Evolutionary conservation across 2,888 invertebrate genomes (phyloP).

Genomic region (Diplazon laetatorius): DNA sequence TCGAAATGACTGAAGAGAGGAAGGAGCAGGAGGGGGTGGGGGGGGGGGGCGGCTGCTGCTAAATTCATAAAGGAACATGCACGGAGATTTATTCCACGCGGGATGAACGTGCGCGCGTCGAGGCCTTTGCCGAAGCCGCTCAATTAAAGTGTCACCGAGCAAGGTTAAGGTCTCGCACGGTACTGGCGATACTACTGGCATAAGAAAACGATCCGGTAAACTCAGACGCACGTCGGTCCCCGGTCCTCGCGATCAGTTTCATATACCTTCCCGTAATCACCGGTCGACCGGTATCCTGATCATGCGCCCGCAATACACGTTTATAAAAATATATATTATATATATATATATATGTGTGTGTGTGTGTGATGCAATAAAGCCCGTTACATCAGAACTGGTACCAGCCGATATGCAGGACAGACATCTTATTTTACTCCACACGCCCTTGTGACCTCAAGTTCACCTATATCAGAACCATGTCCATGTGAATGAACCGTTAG

Average conservation of each 20-base stretch:
- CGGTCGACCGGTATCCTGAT: slow-evolving; percentile 39
- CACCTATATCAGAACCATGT: no score
- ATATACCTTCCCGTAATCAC: slow-evolving; percentile 52
- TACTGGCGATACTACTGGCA: slow-evolving; percentile 25
- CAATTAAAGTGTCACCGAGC: slow-evolving; percentile 73
- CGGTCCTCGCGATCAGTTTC: slow-evolving; percentile 35
- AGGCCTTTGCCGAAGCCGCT: slow-evolving; percentile 61
- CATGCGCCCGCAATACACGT: background rate
- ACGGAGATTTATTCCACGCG: slow-evolving; percentile 40
- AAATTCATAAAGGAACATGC: slow-evolving; percentile 28
- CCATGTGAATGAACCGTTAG: no score
- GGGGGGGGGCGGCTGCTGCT: background rate
- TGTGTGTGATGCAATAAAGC: no score
- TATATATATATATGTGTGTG: slow-evolving; percentile 1
- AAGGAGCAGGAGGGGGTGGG: background rate
- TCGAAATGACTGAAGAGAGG: slow-evolving; percentile 5
- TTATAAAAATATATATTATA: background rate
- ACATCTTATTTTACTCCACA: background rate
- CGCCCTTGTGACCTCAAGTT: no score
- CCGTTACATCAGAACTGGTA: slow-evolving; percentile 73
- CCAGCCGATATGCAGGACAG: background rate
- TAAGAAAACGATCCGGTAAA: slow-evolving; percentile 33
- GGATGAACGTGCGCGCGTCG: slow-evolving; percentile 32
- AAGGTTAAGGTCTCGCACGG: slow-evolving; percentile 73
- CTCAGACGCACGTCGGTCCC: slow-evolving; percentile 21